Percentiles rank a stretch among this genome's conserved stretches.
phyloP scores from a whole-genome alignment of 2,888 invertebrate species.

The Coenonympha arcania region DNA sequence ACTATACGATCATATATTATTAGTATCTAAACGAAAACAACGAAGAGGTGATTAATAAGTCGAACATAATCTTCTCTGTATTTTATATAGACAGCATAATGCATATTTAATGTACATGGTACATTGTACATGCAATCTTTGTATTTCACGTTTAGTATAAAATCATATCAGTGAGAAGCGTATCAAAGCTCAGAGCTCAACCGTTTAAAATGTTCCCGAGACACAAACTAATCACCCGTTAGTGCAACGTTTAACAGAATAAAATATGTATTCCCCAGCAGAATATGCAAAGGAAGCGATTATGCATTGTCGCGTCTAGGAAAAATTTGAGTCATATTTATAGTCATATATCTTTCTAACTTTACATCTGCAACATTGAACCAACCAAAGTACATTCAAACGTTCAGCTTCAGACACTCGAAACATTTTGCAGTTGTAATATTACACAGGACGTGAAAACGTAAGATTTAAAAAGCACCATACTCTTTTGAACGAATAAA shows the following conservation, averaged over 20 bases:
- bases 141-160: not conserved
- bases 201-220: conserved; percentile 1
- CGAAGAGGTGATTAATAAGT: no score
- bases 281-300: conserved; percentile 12
- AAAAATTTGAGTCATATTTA: not conserved
- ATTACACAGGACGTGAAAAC: not conserved
- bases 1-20: no score
- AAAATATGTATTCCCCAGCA: conserved; percentile 4
- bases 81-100: no score
- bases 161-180: not conserved
- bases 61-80: no score
- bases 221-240: conserved; percentile 9
- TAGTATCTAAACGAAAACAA: no score
- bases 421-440: not conserved
- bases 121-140: not conserved
- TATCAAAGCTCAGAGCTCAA: conserved; percentile 1
- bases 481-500: conserved; percentile 1
- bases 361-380: not conserved
- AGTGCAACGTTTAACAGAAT: conserved; percentile 8
- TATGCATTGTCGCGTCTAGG: conserved; percentile 1
- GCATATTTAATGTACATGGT: no score
- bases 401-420: no score
- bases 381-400: not conserved
- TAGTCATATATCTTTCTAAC: not conserved
- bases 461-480: not conserved